Percentiles rank a stretch among this genome's conserved stretches.
Conservation (phyloP, 2,888 invertebrate genomes). For the Drosophila prostipennis region DNA sequence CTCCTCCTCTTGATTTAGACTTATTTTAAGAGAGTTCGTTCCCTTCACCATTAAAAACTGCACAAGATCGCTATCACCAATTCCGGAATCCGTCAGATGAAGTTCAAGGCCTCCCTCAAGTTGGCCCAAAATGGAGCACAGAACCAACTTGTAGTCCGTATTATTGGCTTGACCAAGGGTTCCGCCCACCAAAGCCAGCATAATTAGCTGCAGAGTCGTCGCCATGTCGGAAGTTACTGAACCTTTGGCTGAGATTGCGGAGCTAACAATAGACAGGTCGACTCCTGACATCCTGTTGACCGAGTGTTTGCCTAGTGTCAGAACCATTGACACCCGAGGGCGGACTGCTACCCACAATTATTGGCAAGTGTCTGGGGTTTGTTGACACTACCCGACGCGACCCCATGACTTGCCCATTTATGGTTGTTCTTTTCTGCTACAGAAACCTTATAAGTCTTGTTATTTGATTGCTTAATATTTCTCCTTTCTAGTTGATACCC, state of each 20-base stretch:
- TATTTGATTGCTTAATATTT: too few relatives aligned
- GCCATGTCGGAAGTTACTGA: constrained; percentile 59
- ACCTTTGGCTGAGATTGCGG: constrained; percentile 42
- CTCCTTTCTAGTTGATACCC: constrained; percentile 54
- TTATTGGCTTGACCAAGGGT: constrained; percentile 23
- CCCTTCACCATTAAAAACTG: constrained; percentile 60
- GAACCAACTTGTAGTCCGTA: constrained; percentile 8
- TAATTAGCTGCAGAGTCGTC: constrained; percentile 53
- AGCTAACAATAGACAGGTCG: constrained; percentile 22
- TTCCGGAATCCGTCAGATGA: constrained; percentile 48
- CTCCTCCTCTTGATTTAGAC: not conserved
- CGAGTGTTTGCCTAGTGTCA: constrained; percentile 62
- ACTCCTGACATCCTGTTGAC: constrained; percentile 54
- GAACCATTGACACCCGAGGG: constrained; percentile 29
- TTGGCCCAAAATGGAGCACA: constrained; percentile 49
- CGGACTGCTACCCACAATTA: constrained; percentile 56
- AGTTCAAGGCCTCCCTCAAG: constrained; percentile 60
- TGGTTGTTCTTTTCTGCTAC: too few relatives aligned
- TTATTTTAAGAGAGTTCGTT: constrained; percentile 50
- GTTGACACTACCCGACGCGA: constrained; percentile 38
- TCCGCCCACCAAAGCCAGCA: constrained; percentile 47
- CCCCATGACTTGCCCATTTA: constrained; percentile 22
- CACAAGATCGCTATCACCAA: constrained; percentile 53
- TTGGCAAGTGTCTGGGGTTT: constrained; percentile 56
- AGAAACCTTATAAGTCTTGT: too few relatives aligned